These are phyloP conservation scores for Neoitamus cyanurus DNA, from an alignment of 2,888 invertebrate genomes.

Conservation along the genomic window DNA sequence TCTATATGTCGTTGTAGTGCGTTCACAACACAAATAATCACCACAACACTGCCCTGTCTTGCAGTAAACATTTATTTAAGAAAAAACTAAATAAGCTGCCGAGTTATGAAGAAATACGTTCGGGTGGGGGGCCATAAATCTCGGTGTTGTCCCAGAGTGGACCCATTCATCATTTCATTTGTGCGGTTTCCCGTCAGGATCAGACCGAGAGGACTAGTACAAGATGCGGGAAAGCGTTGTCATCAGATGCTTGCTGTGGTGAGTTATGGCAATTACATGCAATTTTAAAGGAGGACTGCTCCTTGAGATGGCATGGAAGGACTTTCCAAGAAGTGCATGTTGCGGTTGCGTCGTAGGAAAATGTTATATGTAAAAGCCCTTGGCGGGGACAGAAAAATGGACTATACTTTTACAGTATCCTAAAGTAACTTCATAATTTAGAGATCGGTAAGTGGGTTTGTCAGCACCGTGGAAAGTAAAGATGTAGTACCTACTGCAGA, in stretches of 20 bases:
- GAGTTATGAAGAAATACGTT: constrained; percentile 8
- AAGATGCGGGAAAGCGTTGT: not conserved
- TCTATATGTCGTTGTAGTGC: not conserved
- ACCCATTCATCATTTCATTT: constrained; percentile 41
- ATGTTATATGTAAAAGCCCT: not conserved
- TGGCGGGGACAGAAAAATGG: not conserved
- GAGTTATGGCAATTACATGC: not conserved
- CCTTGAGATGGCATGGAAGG: not conserved
- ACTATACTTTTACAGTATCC: not conserved
- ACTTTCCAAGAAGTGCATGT: not conserved
- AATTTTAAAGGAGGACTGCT: not conserved
- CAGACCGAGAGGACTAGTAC: not conserved
- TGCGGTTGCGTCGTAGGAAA: not conserved
- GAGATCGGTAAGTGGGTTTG: no score
- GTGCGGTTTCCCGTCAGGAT: constrained; percentile 18
- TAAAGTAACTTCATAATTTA: not conserved
- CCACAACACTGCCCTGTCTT: not conserved
- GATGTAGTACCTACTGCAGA: no score
- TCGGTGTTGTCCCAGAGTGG: constrained; percentile 25
- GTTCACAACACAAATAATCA: not conserved
- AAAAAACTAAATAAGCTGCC: not conserved
- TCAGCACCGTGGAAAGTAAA: no score
- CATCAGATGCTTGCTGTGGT: not conserved
- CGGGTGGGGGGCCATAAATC: constrained; percentile 16
- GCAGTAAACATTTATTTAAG: constrained; percentile 26